A percentile compares a stretch with the other conserved stretches of the same genome.
Conservation (phyloP, 2,113 vertebrate species). For the Oncorhynchus masou region DNA sequence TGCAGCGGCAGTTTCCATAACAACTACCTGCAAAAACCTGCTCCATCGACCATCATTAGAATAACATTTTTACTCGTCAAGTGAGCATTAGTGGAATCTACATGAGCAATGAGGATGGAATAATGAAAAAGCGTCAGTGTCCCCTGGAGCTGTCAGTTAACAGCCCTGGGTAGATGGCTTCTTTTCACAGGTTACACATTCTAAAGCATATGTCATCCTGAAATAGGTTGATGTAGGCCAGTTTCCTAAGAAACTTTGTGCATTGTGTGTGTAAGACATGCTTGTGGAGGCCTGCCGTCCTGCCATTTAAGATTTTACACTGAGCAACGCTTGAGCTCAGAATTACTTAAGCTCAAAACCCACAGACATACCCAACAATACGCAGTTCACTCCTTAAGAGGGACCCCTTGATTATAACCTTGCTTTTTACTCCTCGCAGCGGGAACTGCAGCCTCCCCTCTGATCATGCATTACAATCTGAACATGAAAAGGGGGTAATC, state of each 20-base stretch:
- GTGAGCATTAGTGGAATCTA: slow-evolving; percentile 63
- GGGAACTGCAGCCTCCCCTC: slow-evolving; percentile 52
- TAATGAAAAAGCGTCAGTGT: slow-evolving; percentile 30
- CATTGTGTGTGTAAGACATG: slow-evolving; percentile 6
- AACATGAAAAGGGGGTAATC: slow-evolving; percentile 49
- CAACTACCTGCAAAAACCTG: slow-evolving; percentile 69
- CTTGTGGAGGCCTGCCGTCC: slow-evolving; percentile 15
- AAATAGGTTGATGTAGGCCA: background rate
- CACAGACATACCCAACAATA: slow-evolving; percentile 26
- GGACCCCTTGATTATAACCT: slow-evolving; percentile 60
- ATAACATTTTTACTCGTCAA: slow-evolving; percentile 67
- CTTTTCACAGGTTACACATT: slow-evolving; percentile 3
- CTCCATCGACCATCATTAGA: slow-evolving; percentile 67
- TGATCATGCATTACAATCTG: slow-evolving; percentile 55
- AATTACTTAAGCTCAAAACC: slow-evolving; percentile 10
- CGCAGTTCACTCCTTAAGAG: slow-evolving; percentile 39
- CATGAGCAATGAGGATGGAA: slow-evolving; percentile 57
- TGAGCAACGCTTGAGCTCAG: background rate
- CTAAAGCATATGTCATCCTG: slow-evolving; percentile 14
- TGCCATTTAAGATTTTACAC: slow-evolving; percentile 22
- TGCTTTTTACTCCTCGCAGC: slow-evolving; percentile 47
- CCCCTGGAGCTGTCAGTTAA: slow-evolving; percentile 27
- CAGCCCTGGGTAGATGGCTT: slow-evolving; percentile 14
- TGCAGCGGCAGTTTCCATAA: slow-evolving; percentile 76
- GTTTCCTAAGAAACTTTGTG: slow-evolving; percentile 21